Conservation (phyloP, 2,888 invertebrate genomes). For the Scelioninae gen. 2 region DNA sequence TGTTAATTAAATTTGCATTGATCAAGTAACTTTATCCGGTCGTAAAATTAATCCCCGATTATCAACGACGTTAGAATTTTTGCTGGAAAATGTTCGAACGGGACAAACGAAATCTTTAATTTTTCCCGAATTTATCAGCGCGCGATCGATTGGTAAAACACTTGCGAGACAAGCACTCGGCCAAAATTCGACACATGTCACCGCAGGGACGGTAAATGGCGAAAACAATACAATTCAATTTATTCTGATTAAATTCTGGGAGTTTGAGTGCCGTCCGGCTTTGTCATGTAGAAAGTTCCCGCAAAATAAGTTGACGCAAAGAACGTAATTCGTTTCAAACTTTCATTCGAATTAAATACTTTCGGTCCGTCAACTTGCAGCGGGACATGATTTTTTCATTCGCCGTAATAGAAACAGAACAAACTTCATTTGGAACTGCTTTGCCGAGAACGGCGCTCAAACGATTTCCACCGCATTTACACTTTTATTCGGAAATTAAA, state of each 20-base stretch:
- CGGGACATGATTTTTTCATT: slow-evolving; percentile 22
- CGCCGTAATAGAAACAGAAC: slow-evolving; percentile 17
- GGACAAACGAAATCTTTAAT: too few species aligned
- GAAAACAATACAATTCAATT: slow-evolving; percentile 26
- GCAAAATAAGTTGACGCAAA: slow-evolving; percentile 24
- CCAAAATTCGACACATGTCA: slow-evolving; percentile 26
- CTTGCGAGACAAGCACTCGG: not conserved
- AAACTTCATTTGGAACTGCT: slow-evolving; percentile 15
- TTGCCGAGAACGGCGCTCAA: slow-evolving; percentile 9
- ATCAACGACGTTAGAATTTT: too few species aligned
- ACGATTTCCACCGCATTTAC: slow-evolving; percentile 15
- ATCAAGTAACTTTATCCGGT: too few species aligned
- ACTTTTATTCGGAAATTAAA: slow-evolving; percentile 7
- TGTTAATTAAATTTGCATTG: too few species aligned
- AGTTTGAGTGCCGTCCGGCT: slow-evolving; percentile 33
- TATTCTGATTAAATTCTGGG: slow-evolving; percentile 31
- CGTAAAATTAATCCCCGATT: too few species aligned
- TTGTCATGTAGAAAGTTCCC: slow-evolving; percentile 30
- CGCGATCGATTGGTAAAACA: not conserved
- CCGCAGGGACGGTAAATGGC: too few species aligned
- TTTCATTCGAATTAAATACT: slow-evolving; percentile 32
- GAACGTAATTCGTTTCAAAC: slow-evolving; percentile 29
- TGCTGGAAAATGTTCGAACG: too few species aligned
- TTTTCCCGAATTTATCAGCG: too few species aligned
- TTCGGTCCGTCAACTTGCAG: slow-evolving; percentile 14